A percentile compares a stretch with the other conserved stretches of the same genome.
Conservation (phyloP, 92 coral and sea anemone species). For the Metridium senile region DNA sequence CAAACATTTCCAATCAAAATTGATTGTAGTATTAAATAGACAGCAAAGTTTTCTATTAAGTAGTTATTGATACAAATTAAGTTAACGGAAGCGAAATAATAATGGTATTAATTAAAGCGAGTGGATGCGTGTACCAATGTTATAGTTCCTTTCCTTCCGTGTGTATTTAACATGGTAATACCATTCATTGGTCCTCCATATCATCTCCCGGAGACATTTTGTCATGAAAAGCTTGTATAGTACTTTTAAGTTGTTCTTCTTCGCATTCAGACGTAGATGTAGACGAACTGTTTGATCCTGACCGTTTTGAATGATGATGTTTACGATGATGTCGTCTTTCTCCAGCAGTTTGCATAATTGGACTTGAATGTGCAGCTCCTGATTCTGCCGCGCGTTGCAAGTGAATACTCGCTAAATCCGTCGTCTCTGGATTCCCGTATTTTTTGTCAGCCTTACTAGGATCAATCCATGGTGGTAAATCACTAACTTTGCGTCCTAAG, state of each 20-base stretch:
- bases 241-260: neutral
- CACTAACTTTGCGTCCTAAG: conserved; percentile 83
- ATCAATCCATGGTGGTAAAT: conserved; percentile 77
- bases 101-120: neutral
- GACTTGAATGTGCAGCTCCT: conserved; percentile 37
- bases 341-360: conserved; percentile 54
- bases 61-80: neutral
- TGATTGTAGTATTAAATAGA: no score
- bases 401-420: conserved; percentile 65
- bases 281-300: conserved; percentile 10
- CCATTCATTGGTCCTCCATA: neutral
- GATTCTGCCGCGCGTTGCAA: conserved; percentile 59
- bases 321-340: conserved; percentile 56
- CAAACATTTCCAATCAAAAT: no score
- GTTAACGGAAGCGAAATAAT: neutral
- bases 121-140: no score
- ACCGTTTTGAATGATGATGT: conserved; percentile 26
- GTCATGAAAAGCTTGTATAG: neutral
- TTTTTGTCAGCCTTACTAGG: conserved; percentile 32
- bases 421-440: conserved; percentile 51
- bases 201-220: conserved; percentile 1
- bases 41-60: neutral
- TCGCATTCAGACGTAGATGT: conserved; percentile 10
- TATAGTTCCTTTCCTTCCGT: no score
- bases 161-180: no score